Percentiles rank a stretch among this genome's conserved stretches.
phyloP scores from a whole-genome alignment of 2,888 invertebrate species.

The Euproctis similis region DNA sequence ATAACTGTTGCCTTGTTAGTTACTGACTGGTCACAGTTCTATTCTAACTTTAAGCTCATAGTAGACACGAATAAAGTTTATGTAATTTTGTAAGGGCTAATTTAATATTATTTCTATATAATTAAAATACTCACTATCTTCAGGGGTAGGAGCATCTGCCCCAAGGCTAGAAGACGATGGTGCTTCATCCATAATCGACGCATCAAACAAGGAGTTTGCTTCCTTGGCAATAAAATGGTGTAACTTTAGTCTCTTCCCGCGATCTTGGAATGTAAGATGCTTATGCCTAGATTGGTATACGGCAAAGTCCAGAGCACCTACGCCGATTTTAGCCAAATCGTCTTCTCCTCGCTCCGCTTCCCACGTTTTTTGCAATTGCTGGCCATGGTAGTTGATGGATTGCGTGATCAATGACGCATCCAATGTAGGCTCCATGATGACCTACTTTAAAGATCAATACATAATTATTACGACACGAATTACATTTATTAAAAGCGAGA shows the following conservation, averaged over 20 bases:
- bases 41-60: too few species aligned
- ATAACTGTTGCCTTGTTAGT: too few species aligned
- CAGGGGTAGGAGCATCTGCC: constrained; percentile 67
- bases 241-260: constrained; percentile 87
- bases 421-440: constrained; percentile 65
- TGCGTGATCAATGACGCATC: constrained; percentile 78
- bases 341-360: constrained; percentile 88
- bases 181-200: constrained; percentile 61
- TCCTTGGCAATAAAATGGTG: constrained; percentile 93
- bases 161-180: constrained; percentile 67
- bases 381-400: constrained; percentile 89
- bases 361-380: constrained; percentile 91
- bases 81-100: too few species aligned
- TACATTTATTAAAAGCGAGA: constrained; percentile 18
- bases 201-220: constrained; percentile 84
- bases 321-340: constrained; percentile 79
- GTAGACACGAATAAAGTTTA: too few species aligned
- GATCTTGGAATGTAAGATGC: constrained; percentile 87
- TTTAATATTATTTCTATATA: too few species aligned
- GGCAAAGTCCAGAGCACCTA: constrained; percentile 79
- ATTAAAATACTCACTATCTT: constrained; percentile 70
- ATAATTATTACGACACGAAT: too few species aligned
- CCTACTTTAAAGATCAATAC: too few species aligned
- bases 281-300: constrained; percentile 87
- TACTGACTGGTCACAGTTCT: too few species aligned